Conservation (phyloP, 2,888 invertebrate species). For the Drosophila greeni region DNA sequence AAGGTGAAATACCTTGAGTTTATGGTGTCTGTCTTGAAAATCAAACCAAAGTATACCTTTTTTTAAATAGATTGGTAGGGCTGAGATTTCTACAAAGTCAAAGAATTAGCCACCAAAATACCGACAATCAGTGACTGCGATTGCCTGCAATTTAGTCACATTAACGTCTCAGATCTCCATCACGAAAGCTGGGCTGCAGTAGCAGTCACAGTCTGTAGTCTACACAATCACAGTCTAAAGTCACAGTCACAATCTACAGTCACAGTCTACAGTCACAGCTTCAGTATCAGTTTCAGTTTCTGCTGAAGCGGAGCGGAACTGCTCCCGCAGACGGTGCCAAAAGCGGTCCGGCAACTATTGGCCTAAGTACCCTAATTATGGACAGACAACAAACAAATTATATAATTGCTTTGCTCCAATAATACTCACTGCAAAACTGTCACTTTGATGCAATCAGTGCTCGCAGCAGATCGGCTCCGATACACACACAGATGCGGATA, state of each 20-base stretch:
- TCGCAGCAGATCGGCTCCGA: constrained; percentile 15
- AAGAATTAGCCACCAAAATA: not conserved
- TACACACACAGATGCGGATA: not conserved
- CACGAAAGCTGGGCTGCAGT: constrained; percentile 2
- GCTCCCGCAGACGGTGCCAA: constrained; percentile 4
- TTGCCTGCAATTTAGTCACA: constrained; percentile 12
- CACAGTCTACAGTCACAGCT: not conserved
- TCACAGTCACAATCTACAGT: not conserved
- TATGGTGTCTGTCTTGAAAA: too few species aligned
- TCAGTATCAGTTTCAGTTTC: not conserved
- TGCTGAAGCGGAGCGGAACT: constrained; percentile 3
- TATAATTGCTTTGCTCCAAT: constrained; percentile 18
- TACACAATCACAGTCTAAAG: too few species aligned
- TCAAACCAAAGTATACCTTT: too few species aligned
- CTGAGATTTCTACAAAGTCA: not conserved
- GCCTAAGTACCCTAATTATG: constrained; percentile 23
- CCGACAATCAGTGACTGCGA: not conserved
- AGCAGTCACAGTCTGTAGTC: too few species aligned
- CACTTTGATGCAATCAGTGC: constrained; percentile 32
- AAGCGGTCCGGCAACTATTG: constrained; percentile 12
- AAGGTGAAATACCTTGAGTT: too few species aligned
- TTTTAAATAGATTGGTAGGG: not conserved
- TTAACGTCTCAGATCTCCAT: not conserved
- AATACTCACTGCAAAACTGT: constrained; percentile 25
- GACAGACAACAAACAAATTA: constrained; percentile 22